Conservation (phyloP, 2,113 vertebrate genomes). For the Bos taurus region ARS-UCD2.0 NC_037346.1:62553501-62554000, state of each 20-base stretch:
- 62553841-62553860: conserved; percentile 67
- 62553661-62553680: conserved; percentile 77
- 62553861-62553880: conserved; percentile 68
- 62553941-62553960: conserved; percentile 46
- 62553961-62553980: conserved; percentile 1
- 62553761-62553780: conserved; percentile 72
- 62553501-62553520: conserved; percentile 76
- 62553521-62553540: conserved; percentile 78
- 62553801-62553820: conserved; percentile 71
- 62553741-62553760: conserved; percentile 69
- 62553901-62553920: conserved; percentile 67
- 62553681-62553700: conserved; percentile 76
- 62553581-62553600: conserved; percentile 86
- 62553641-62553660: conserved; percentile 74
- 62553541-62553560: conserved; percentile 83
- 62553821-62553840: conserved; percentile 60
- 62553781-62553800: conserved; percentile 71
- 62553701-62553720: conserved; percentile 76
- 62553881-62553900: conserved; percentile 72
- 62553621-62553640: conserved; percentile 80
- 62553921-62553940: conserved; percentile 60
- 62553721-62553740: conserved; percentile 47
- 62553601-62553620: conserved; percentile 82
- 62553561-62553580: conserved; percentile 88
- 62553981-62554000: conserved; percentile 15